Conservation (phyloP, 1,140 invertebrate species). For the Homarus americanus region DNA sequence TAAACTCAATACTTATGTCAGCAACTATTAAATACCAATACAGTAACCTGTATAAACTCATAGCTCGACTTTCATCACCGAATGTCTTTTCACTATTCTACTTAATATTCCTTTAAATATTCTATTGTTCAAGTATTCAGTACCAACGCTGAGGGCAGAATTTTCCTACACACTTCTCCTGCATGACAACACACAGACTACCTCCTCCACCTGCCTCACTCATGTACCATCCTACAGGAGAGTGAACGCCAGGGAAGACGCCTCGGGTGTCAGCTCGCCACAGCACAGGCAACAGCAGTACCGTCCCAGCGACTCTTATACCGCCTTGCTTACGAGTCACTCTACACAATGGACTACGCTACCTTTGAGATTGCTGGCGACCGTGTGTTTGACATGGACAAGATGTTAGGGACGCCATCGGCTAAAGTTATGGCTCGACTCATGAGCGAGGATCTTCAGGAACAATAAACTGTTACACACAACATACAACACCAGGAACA, state of each 20-base stretch:
- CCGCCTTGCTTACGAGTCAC: conserved; percentile 61
- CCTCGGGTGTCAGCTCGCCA: conserved; percentile 70
- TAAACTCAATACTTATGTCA: no score
- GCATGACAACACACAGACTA: no score
- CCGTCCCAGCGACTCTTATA: conserved; percentile 68
- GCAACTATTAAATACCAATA: no score
- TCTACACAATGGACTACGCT: conserved; percentile 73
- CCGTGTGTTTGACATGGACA: conserved; percentile 73
- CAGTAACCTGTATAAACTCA: no score
- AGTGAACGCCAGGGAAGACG: conserved; percentile 53
- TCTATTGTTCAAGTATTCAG: no score
- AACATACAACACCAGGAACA: no score
- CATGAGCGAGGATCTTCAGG: background rate
- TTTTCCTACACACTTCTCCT: no score
- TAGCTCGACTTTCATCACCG: no score
- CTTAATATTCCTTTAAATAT: no score
- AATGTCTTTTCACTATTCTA: no score
- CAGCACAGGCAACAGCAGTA: conserved; percentile 71
- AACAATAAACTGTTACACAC: background rate
- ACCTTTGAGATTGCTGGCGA: conserved; percentile 71
- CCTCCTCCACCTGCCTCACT: no score
- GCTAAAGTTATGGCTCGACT: conserved; percentile 73
- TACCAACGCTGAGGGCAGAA: no score
- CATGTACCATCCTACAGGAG: conserved; percentile 20
- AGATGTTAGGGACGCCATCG: conserved; percentile 72